A percentile compares a stretch with the other conserved stretches of the same genome.
These are phyloP conservation scores for Albula goreensis DNA, from an alignment of 2,113 vertebrate species.

Conservation along the genomic window DNA sequence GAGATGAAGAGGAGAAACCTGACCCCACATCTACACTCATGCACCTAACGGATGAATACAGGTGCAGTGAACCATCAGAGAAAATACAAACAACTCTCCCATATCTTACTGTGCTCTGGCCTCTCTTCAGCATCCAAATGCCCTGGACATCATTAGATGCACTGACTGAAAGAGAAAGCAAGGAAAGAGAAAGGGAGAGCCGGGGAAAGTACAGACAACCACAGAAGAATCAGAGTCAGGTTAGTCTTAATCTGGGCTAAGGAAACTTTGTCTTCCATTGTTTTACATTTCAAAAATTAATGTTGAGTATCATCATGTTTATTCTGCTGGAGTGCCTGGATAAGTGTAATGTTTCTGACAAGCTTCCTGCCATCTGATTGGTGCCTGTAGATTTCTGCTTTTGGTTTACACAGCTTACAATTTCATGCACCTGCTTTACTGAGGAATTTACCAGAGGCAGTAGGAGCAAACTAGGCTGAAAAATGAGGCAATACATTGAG, in stretches of 20 bases:
- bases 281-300: neutral
- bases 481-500: neutral
- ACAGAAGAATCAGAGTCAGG: neutral
- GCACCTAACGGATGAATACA: too few relatives aligned
- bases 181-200: neutral
- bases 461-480: too few relatives aligned
- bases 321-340: too few relatives aligned
- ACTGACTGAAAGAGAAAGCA: conserved; percentile 31
- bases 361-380: too few relatives aligned
- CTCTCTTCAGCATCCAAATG: conserved; percentile 75
- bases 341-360: too few relatives aligned
- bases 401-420: too few relatives aligned
- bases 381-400: too few relatives aligned
- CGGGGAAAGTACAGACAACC: neutral
- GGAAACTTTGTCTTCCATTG: neutral
- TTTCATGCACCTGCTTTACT: too few relatives aligned
- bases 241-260: neutral
- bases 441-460: too few relatives aligned
- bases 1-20: too few relatives aligned
- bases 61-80: neutral
- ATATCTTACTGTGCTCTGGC: conserved; percentile 48
- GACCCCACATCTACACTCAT: too few relatives aligned
- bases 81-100: neutral
- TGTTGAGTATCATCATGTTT: too few relatives aligned
- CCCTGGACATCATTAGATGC: conserved; percentile 62